Conservation (phyloP, 2,113 vertebrate species). For the Sinocyclocheilus grahami region DNA sequence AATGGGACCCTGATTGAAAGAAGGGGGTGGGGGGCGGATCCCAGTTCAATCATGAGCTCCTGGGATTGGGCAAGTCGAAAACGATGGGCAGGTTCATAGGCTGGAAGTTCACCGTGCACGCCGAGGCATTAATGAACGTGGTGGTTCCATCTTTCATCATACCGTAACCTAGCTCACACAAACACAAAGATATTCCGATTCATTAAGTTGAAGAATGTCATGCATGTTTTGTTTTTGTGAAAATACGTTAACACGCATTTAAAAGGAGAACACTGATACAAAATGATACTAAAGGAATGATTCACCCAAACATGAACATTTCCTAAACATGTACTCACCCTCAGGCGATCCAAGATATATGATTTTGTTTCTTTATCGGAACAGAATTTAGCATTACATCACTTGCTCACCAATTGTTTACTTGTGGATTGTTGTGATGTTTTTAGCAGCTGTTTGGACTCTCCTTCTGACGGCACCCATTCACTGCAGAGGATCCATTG, state of each 20-base stretch:
- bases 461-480: too few species aligned
- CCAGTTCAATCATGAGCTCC: constrained; percentile 85
- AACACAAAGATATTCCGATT: constrained; percentile 31
- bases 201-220: neutral
- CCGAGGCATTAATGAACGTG: constrained; percentile 91
- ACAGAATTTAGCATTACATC: too few species aligned
- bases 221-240: neutral
- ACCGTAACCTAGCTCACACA: constrained; percentile 82
- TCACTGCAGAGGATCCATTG: too few species aligned
- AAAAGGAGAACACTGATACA: neutral
- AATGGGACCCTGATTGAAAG: constrained; percentile 49
- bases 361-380: too few species aligned
- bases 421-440: too few species aligned
- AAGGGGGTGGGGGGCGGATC: neutral
- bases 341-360: too few species aligned
- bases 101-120: constrained; percentile 97
- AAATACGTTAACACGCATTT: neutral
- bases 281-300: too few species aligned
- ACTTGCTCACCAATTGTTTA: too few species aligned
- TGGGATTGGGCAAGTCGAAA: constrained; percentile 95
- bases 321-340: too few species aligned
- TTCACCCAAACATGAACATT: neutral
- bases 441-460: too few species aligned
- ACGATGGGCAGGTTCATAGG: constrained; percentile 93
- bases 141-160: constrained; percentile 97